These are phyloP conservation scores for Acipenser oxyrinchus DNA, from an alignment of 2,797 vertebrate species.

Conservation along the genomic window DNA sequence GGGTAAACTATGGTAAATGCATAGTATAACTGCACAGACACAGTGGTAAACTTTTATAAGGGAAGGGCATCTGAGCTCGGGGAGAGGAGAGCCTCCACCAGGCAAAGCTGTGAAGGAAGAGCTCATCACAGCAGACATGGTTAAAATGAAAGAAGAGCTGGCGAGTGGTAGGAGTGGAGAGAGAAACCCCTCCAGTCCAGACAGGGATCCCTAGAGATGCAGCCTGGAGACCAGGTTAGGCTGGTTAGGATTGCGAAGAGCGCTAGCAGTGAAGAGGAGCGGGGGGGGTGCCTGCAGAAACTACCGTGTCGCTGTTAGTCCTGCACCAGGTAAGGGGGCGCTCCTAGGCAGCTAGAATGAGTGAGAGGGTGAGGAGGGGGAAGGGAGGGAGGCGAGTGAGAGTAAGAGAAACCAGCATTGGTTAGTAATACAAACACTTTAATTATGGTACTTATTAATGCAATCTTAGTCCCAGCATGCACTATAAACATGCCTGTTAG, in stretches of 20 bases:
- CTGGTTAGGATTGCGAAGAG: neutral
- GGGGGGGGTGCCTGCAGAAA: neutral
- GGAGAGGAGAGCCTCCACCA: neutral
- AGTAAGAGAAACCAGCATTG: slow-evolving; percentile 46
- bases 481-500: neutral
- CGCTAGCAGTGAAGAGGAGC: neutral
- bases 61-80: too few relatives aligned
- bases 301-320: neutral
- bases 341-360: slow-evolving; percentile 60
- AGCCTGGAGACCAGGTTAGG: neutral
- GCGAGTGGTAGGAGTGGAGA: neutral
- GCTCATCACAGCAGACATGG: neutral
- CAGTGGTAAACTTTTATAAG: too few relatives aligned
- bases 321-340: neutral
- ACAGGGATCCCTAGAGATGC: neutral
- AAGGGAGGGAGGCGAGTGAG: slow-evolving; percentile 36
- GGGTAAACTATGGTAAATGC: too few relatives aligned
- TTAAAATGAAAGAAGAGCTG: neutral
- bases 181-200: neutral
- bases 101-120: neutral
- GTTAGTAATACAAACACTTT: slow-evolving; percentile 51
- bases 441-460: slow-evolving; percentile 21
- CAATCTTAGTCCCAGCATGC: neutral
- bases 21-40: too few relatives aligned
- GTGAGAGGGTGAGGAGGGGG: slow-evolving; percentile 39